Conservation (phyloP, 2,888 invertebrate genomes). For the Drosophila neotestacea region DNA sequence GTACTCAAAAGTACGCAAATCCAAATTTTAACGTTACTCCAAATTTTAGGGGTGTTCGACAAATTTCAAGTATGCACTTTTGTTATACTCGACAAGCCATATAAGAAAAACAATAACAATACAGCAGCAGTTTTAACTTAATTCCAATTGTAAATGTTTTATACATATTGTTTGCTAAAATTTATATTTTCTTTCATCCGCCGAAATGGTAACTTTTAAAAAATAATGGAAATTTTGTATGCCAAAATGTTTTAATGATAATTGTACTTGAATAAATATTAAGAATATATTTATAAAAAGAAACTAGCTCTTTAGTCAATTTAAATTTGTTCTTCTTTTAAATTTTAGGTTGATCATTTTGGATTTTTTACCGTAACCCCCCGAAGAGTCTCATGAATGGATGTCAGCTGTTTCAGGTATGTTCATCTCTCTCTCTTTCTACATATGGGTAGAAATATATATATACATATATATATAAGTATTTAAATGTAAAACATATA, state of each 20-base stretch:
- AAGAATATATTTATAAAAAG: not conserved
- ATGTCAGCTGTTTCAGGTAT: conserved; percentile 68
- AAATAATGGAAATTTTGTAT: too few relatives aligned
- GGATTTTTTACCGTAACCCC: conserved; percentile 39
- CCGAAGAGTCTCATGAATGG: conserved; percentile 26
- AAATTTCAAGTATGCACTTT: too few relatives aligned
- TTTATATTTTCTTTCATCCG: not conserved
- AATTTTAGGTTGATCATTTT: conserved; percentile 58
- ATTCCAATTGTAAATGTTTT: too few relatives aligned
- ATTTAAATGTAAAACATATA: not conserved
- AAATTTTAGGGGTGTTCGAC: too few relatives aligned
- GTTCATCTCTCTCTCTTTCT: conserved; percentile 16
- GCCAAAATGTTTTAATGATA: not conserved
- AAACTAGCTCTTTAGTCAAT: conserved; percentile 30
- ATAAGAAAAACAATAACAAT: too few relatives aligned
- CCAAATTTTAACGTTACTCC: too few relatives aligned
- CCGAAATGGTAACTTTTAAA: not conserved
- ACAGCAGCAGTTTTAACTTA: too few relatives aligned
- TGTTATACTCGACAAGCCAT: too few relatives aligned
- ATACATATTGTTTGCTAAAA: too few relatives aligned
- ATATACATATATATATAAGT: too few relatives aligned
- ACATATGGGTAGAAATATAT: too few relatives aligned
- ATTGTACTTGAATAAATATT: not conserved
- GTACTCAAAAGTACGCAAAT: too few relatives aligned
- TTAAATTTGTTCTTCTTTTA: not conserved